Percentiles rank a stretch among this genome's conserved stretches.
Evolutionary conservation across 1,140 invertebrate genomes (phyloP).

Genomic region (Drosophila sechellia): DNA sequence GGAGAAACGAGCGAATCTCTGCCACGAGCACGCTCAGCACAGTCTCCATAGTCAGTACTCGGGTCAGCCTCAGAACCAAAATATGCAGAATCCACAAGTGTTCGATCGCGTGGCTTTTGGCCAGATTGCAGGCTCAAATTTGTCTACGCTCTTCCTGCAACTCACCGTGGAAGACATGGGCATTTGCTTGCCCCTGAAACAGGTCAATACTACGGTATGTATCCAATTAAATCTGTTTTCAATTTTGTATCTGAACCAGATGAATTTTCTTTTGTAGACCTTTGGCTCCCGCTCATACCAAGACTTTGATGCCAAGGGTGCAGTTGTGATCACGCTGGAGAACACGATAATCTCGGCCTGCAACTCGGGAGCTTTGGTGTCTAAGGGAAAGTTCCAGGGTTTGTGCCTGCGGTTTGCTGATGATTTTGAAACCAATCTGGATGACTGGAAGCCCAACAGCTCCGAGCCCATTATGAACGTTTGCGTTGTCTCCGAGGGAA

Average conservation of each 20-base stretch:
- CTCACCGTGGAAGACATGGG: slow-evolving; percentile 98
- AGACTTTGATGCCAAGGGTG: slow-evolving; percentile 93
- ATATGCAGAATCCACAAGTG: slow-evolving; percentile 84
- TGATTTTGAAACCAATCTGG: slow-evolving; percentile 97
- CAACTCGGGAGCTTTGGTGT: slow-evolving; percentile 92
- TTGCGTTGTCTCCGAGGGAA: slow-evolving; percentile 98
- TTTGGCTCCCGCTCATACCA: slow-evolving; percentile 89
- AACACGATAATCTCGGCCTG: slow-evolving; percentile 96
- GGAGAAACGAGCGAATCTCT: slow-evolving; percentile 95
- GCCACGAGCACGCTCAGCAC: slow-evolving; percentile 92
- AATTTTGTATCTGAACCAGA: no score
- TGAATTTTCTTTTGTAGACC: slow-evolving; percentile 66
- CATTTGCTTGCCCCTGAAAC: slow-evolving; percentile 96
- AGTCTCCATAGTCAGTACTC: slow-evolving; percentile 29
- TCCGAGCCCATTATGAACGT: slow-evolving; percentile 96
- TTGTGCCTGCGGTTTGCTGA: slow-evolving; percentile 97
- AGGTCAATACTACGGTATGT: slow-evolving; percentile 86
- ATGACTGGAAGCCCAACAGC: slow-evolving; percentile 98
- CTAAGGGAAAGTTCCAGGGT: slow-evolving; percentile 92
- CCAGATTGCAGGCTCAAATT: slow-evolving; percentile 90
- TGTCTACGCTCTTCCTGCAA: slow-evolving; percentile 96
- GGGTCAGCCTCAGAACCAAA: slow-evolving; percentile 27
- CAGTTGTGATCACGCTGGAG: slow-evolving; percentile 97
- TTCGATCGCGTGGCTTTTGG: slow-evolving; percentile 91
- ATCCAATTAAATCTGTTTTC: no score